Base-by-base conservation (phyloP, 1,140 invertebrate genomes). In the Eufriesea mexicana region DNA sequence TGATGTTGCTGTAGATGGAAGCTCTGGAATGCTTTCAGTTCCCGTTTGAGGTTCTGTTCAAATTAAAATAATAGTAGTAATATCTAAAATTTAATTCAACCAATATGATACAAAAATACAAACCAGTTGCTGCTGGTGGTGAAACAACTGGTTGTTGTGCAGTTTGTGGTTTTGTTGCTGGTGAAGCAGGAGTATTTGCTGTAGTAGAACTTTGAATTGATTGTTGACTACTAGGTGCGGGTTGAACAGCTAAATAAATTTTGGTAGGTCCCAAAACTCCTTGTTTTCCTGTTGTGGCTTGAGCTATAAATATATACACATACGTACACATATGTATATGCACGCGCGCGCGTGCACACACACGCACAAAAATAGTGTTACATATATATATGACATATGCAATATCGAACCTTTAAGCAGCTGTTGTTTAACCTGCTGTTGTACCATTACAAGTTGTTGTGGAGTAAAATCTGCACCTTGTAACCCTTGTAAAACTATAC, bases 341-440 rank as follows among this genome's bases (percentile, higher is more conserved):
- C 23, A 55, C 6, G 18, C 7, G 18, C 18, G 18, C 18, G 7
- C 5, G 6, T 0, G 16, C 7, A 55, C 18, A 20, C 18, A 20
- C 18, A 23, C 6, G 5, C 0, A 42, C 35, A 25, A 16, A 35
- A 35, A 62, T 20, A 47, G 57, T 51, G 35, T 62, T 74, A 74
- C 73, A 64, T 16, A 85, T 47, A 5, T 45, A 57, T 62, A 74
- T 16, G 57, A 80, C 5, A 68, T 59, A 25, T 76, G 49, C 73
- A 54, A 55, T 35, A 4, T 78, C 79, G 55, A 92, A 97, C 97
- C 97, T 96, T 98, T 98, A 54, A 98, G 94, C 54, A 98, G 92
- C 91, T 98, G 97, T 89, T 98, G 97, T 93, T 98, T 98, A 2
- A 98, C 97, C 95, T 98, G 97, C 87, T 97, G 96, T 89, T 98